A percentile compares a stretch with the other conserved stretches of the same genome.
Evolutionary conservation across 2,888 invertebrate genomes (phyloP).

Genomic region (Mimumesa dahlbomi): DNA sequence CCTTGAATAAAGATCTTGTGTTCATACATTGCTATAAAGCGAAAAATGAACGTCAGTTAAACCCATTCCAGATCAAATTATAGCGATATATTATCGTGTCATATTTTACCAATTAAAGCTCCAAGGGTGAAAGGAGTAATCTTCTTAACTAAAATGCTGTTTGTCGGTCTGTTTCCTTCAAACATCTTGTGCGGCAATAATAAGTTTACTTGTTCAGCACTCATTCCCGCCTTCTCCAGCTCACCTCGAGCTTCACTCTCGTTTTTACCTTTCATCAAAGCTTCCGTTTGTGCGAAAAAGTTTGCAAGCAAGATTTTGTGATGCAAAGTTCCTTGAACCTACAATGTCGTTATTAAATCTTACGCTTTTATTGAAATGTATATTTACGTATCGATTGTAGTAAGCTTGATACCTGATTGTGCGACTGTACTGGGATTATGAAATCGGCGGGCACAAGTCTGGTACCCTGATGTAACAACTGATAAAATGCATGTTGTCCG

Average conservation of each 20-base stretch:
- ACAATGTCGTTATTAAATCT: slow-evolving; percentile 9
- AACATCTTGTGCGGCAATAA: slow-evolving; percentile 98
- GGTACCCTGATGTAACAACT: slow-evolving; percentile 97
- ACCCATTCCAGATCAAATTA: too few relatives aligned
- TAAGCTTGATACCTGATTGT: slow-evolving; percentile 83
- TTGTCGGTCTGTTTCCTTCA: slow-evolving; percentile 97
- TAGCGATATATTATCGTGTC: too few relatives aligned
- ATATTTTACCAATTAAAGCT: slow-evolving; percentile 90
- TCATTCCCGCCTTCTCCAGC: slow-evolving; percentile 89
- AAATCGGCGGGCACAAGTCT: slow-evolving; percentile 98
- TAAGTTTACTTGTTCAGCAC: slow-evolving; percentile 87
- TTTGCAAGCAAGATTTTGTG: slow-evolving; percentile 98
- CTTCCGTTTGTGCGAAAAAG: slow-evolving; percentile 99
- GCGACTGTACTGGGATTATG: slow-evolving; percentile 94
- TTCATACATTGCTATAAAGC: slow-evolving; percentile 93
- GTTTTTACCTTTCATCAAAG: slow-evolving; percentile 93
- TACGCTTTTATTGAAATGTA: slow-evolving; percentile 1
- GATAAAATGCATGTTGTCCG: slow-evolving; percentile 99
- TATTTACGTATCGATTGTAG: neutral
- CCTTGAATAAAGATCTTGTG: slow-evolving; percentile 99
- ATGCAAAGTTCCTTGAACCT: slow-evolving; percentile 87
- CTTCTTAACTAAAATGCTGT: slow-evolving; percentile 95
- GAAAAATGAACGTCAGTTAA: too few relatives aligned
- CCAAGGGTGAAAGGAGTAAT: slow-evolving; percentile 97
- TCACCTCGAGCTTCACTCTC: slow-evolving; percentile 88